Base-by-base conservation (phyloP, 2,888 invertebrate genomes). In the Cheilosia pagana region DNA sequence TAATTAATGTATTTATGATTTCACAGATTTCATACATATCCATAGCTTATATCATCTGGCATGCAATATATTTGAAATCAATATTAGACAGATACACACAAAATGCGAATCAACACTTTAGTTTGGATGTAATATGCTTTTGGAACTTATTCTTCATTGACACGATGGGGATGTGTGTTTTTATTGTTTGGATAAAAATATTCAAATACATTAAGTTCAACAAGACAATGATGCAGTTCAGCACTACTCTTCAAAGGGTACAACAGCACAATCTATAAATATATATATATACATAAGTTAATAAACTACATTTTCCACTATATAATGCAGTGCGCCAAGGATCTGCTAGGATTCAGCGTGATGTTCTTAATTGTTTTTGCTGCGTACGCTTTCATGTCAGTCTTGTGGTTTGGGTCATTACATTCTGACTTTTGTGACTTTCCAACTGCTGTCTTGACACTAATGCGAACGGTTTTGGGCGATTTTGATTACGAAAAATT, bases 151-250 rank as follows among this genome's bases (percentile, higher is more conserved):
- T 72, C 0, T 71, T 81, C n/a, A 76, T 86, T 1, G 67, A 87
- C 70, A 23, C 81, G 0, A 53, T 81, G 59, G 88, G 79, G 8
- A 1, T 87, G 0, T 14, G 76, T 0, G 59, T 87, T 50, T 87
- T 88, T 25, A 31, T 88, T 5, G 16, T 28, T 21, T 88, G 88
- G 88, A 57, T 88, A 23, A 78, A 87, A 28, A 3, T 87, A 25
- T 65, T 88, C 0, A 23, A 70, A 0, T 88, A 86, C 43, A 67
- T 86, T 0, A 50, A 48, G 5, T 85, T 88, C 14, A 88, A 88
- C 57, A 88, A 83, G n/a, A 88, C 87, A 1, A 72, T 88, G 82
- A 41, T 71, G 28, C 77, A 87, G 52, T 87, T 88, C 16, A 45
- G 48, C 0, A 62, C 25, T 3, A 76, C 87, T 1, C 0, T 88